phyloP scores from a whole-genome alignment of 1,140 invertebrate species.

The Dryas iulia region DNA sequence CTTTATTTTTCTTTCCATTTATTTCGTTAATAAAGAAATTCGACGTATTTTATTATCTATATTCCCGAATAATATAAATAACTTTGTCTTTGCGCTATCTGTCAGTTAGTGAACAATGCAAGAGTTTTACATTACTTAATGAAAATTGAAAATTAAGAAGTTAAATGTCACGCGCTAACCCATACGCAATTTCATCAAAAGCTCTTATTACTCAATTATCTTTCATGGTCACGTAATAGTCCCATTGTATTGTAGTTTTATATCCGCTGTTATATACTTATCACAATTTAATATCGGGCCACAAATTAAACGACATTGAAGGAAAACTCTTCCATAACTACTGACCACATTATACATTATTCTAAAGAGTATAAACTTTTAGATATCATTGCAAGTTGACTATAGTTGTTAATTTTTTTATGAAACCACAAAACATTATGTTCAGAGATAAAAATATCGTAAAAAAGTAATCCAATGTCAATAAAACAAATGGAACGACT shows the following conservation, averaged over 20 bases:
- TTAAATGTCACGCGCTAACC: background rate
- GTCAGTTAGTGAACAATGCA: too few species aligned
- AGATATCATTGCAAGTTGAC: background rate
- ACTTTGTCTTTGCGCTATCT: too few species aligned
- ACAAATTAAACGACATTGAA: background rate
- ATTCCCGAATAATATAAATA: too few species aligned
- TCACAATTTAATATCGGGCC: background rate
- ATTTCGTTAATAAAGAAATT: too few species aligned
- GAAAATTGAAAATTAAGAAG: background rate
- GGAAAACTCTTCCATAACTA: background rate
- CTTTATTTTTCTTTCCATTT: too few species aligned
- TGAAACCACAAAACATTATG: background rate
- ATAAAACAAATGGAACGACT: slow-evolving; percentile 6
- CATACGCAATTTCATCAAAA: background rate
- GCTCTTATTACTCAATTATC: background rate
- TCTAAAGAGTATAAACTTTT: background rate
- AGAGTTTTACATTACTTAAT: too few species aligned
- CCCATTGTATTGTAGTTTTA: background rate
- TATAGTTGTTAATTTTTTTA: background rate
- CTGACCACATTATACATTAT: background rate
- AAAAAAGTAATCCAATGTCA: slow-evolving; percentile 13
- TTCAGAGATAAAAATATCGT: slow-evolving; percentile 1
- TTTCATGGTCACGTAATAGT: background rate
- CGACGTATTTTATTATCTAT: too few species aligned
- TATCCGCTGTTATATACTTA: background rate